Evolutionary conservation across 2,797 vertebrate species (phyloP).

Genomic region (Mionectes olivaceus): DNA sequence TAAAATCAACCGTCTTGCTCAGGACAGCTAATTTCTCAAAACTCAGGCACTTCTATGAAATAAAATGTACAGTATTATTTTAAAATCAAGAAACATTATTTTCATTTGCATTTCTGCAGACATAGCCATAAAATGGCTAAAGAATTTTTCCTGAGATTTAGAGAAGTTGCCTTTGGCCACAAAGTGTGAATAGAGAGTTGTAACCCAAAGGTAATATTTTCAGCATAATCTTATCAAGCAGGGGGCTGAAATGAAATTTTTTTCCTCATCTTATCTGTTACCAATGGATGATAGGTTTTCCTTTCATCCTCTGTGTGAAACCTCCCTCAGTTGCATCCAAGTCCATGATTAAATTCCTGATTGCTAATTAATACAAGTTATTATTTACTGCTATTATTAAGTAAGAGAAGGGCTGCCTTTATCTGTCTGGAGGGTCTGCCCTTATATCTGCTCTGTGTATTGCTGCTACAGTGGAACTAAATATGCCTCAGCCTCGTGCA

Average conservation of each 20-base stretch:
- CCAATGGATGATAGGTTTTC: background rate
- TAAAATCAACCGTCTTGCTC: background rate
- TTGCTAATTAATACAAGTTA: conserved; percentile 52
- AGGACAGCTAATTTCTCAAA: background rate
- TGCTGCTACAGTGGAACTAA: conserved; percentile 12
- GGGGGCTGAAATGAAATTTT: background rate
- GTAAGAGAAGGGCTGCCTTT: conserved; percentile 23
- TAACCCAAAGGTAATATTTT: background rate
- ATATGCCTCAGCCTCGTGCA: conserved; percentile 5
- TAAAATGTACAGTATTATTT: background rate
- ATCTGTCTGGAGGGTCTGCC: conserved; percentile 49
- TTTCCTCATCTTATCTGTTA: background rate
- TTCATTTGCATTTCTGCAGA: background rate
- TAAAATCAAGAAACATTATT: background rate
- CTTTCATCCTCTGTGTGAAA: background rate
- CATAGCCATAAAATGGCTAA: background rate
- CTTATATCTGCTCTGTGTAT: conserved; percentile 26
- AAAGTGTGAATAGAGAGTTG: background rate
- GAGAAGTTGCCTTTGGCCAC: background rate
- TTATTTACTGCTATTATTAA: conserved; percentile 43
- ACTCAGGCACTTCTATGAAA: background rate
- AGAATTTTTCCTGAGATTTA: background rate
- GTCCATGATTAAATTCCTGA: conserved; percentile 8
- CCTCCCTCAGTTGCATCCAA: background rate
- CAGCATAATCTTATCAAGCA: background rate